A percentile compares a stretch with the other conserved stretches of the same genome.
Evolutionary conservation across 2,797 vertebrate genomes (phyloP).

Genomic region (Acrossocheilus wenchowensis): DNA sequence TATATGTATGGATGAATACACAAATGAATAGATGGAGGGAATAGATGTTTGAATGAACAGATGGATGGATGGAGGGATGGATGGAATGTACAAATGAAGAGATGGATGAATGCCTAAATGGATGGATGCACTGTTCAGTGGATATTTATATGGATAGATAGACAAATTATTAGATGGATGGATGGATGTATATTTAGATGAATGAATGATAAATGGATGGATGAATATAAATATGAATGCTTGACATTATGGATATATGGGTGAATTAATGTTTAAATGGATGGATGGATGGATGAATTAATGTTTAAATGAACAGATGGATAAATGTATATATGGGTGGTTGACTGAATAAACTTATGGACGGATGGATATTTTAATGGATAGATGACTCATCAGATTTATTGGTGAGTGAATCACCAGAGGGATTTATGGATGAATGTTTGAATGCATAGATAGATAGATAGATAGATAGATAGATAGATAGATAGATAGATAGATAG

Average conservation of each 20-base stretch:
- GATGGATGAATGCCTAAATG: neutral
- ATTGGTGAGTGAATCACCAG: too few relatives aligned
- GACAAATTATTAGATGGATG: neutral
- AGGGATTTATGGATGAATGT: neutral
- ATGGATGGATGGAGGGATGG: neutral
- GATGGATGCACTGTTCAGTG: neutral
- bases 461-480: neutral
- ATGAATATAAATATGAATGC: too few relatives aligned
- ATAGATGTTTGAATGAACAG: neutral
- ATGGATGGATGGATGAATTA: too few relatives aligned
- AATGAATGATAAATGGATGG: too few relatives aligned
- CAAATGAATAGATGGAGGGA: neutral
- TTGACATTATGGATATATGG: too few relatives aligned
- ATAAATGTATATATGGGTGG: too few relatives aligned
- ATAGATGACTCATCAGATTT: neutral
- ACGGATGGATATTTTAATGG: neutral
- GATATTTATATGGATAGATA: neutral
- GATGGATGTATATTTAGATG: too few relatives aligned
- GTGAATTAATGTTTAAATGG: neutral
- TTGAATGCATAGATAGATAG: too few relatives aligned
- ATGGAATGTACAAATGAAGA: neutral
- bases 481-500: neutral
- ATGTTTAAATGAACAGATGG: neutral
- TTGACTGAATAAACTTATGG: too few relatives aligned
- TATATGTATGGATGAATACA: neutral